These are phyloP conservation scores for Tetrao urogallus DNA, from an alignment of 2,113 vertebrate species.

Conservation along the genomic window DNA sequence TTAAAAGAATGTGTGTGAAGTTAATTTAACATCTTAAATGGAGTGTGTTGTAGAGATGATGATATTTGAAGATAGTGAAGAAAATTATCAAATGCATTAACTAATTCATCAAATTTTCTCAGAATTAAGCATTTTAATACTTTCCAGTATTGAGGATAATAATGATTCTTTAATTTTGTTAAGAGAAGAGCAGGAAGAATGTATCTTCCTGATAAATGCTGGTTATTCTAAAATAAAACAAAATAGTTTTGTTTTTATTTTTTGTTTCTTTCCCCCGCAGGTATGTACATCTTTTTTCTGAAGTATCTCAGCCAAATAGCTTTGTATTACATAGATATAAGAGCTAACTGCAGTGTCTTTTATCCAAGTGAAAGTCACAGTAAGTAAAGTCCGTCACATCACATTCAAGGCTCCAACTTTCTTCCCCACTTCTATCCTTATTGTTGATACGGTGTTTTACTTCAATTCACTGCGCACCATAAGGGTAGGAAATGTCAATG, in stretches of 20 bases:
- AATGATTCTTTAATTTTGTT: background rate
- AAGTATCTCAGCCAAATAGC: background rate
- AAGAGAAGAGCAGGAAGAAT: background rate
- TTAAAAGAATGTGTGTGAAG: conserved; percentile 1
- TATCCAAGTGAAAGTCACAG: background rate
- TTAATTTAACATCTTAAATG: conserved; percentile 38
- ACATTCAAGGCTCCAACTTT: background rate
- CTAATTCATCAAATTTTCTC: conserved; percentile 39
- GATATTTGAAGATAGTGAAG: conserved; percentile 31
- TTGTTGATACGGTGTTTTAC: background rate
- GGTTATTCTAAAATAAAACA: conserved; percentile 41
- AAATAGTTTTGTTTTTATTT: background rate
- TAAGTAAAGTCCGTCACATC: background rate
- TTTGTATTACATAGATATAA: rapidly evolving
- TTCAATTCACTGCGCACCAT: background rate
- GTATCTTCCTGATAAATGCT: background rate
- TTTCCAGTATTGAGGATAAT: background rate
- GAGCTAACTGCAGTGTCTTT: background rate
- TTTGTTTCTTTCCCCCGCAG: background rate
- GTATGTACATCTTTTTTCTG: background rate
- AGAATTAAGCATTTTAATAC: conserved; percentile 50
- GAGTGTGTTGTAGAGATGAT: background rate
- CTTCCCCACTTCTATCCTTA: background rate
- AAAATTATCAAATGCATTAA: conserved; percentile 28
- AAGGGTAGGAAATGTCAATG: background rate